These are phyloP conservation scores for Melinopterus prodromus DNA, from an alignment of 2,888 invertebrate genomes.

Conservation along the genomic window DNA sequence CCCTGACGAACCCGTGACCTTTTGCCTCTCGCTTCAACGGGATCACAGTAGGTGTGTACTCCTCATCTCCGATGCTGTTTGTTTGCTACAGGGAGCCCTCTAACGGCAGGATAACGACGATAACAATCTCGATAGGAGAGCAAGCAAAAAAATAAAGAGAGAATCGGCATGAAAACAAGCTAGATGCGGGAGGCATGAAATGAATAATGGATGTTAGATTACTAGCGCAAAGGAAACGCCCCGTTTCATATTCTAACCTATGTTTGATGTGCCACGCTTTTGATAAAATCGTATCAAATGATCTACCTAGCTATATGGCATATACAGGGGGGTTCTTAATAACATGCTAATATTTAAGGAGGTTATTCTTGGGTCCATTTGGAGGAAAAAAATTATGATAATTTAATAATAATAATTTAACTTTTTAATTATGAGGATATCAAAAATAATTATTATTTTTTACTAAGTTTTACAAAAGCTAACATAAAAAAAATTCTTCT, in stretches of 20 bases:
- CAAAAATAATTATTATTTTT: too few species aligned
- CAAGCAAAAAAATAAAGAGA: background rate
- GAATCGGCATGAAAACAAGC: background rate
- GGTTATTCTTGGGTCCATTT: too few species aligned
- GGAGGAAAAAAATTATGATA: too few species aligned
- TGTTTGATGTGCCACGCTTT: background rate
- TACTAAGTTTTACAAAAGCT: too few species aligned
- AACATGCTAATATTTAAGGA: too few species aligned
- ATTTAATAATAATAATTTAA: too few species aligned
- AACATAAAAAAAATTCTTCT: too few species aligned
- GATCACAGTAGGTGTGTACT: background rate
- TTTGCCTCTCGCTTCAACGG: background rate
- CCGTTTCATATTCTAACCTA: background rate
- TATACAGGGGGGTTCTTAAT: too few species aligned
- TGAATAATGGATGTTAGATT: background rate
- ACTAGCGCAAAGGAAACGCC: background rate
- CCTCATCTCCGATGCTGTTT: background rate
- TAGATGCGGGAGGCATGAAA: background rate
- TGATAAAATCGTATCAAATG: too few species aligned
- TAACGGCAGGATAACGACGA: slow-evolving; percentile 4
- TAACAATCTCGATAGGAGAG: background rate
- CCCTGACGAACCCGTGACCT: background rate
- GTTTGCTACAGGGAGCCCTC: background rate
- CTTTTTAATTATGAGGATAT: too few species aligned
- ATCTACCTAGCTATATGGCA: too few species aligned